These are phyloP conservation scores for Micromussa lordhowensis DNA, from an alignment of 92 coral and sea anemone genomes.

Conservation along the genomic window DNA sequence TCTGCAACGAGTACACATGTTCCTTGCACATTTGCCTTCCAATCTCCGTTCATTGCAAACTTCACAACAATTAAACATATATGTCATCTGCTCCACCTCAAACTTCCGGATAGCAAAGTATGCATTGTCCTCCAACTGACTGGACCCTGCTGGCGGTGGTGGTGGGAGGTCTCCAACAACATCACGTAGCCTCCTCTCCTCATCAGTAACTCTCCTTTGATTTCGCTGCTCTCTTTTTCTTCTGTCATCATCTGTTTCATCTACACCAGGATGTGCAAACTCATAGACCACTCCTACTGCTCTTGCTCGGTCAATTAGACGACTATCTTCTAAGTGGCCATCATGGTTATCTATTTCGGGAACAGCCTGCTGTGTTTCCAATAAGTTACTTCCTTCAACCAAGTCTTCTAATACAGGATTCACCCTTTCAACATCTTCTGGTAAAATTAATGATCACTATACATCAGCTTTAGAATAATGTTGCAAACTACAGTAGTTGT, in stretches of 20 bases:
- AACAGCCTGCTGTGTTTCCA: constrained; percentile 7
- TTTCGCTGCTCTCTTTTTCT: constrained; percentile 32
- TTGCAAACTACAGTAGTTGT: too few relatives aligned
- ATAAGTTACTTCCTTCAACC: background rate
- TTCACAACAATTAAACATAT: constrained; percentile 42
- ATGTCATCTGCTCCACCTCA: constrained; percentile 51
- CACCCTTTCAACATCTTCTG: background rate
- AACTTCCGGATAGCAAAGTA: constrained; percentile 41
- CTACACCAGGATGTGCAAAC: constrained; percentile 32
- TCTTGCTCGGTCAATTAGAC: constrained; percentile 26
- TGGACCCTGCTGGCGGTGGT: constrained; percentile 52
- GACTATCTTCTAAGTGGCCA: constrained; percentile 17
- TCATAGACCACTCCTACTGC: constrained; percentile 44
- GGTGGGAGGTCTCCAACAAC: constrained; percentile 45
- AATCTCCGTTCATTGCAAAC: constrained; percentile 60
- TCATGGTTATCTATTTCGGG: background rate
- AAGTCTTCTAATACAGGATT: constrained; percentile 1
- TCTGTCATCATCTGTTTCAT: constrained; percentile 17
- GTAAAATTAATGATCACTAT: too few relatives aligned
- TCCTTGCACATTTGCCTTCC: background rate
- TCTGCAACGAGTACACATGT: constrained; percentile 48
- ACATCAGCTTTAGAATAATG: too few relatives aligned
- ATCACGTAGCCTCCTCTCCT: constrained; percentile 35
- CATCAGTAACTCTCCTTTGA: background rate
- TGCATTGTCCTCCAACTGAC: constrained; percentile 30